phyloP scores from a whole-genome alignment of 2,888 invertebrate genomes.

The Orthonevra nobilis region DNA sequence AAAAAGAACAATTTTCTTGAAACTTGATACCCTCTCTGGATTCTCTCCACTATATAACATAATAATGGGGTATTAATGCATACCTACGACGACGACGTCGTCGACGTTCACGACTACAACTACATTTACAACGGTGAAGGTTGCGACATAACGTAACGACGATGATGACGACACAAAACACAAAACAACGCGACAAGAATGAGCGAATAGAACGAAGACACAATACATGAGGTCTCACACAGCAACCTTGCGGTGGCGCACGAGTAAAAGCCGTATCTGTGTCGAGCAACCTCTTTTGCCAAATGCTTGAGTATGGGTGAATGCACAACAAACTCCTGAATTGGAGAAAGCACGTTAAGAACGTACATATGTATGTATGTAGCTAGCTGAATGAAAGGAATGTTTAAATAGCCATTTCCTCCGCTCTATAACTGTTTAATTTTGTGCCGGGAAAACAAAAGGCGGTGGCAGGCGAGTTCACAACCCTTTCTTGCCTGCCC shows the following conservation, averaged over 20 bases:
- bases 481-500: constrained; percentile 35
- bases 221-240: not conserved
- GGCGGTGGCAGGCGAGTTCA: constrained; percentile 56
- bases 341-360: constrained; percentile 31
- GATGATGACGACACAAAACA: too few relatives aligned
- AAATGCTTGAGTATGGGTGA: not conserved
- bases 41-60: constrained; percentile 64
- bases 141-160: constrained; percentile 43
- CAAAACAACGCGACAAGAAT: too few relatives aligned
- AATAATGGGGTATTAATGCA: constrained; percentile 69
- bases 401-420: constrained; percentile 63
- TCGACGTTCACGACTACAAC: not conserved
- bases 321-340: too few relatives aligned
- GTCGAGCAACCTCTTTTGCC: constrained; percentile 9
- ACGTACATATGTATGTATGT: too few relatives aligned
- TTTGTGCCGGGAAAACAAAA: constrained; percentile 52
- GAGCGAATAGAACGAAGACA: constrained; percentile 4
- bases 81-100: constrained; percentile 44
- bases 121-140: constrained; percentile 20
- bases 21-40: constrained; percentile 62
- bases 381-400: constrained; percentile 38
- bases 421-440: constrained; percentile 65
- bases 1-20: constrained; percentile 67
- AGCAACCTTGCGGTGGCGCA: constrained; percentile 35
- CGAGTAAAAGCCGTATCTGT: constrained; percentile 51